Evolutionary conservation across 2,888 invertebrate species (phyloP), one percentile per base, ranked within the genome.

Genomic region (Embidobia sp.): DNA sequence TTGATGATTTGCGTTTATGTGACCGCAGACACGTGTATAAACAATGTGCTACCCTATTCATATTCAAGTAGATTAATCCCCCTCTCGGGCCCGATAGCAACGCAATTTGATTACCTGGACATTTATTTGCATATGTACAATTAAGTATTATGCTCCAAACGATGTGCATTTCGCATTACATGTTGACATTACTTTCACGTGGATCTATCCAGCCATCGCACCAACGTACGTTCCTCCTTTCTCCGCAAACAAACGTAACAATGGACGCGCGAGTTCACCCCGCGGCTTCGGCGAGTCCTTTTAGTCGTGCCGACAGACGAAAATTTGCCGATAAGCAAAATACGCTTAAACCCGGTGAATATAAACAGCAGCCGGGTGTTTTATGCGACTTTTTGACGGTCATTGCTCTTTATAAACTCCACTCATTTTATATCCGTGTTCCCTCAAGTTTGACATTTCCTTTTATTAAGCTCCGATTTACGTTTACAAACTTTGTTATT

Each of bases 31-130:
- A 49, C 55, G 55, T 55, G 72, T 40, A 73, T 49, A 40, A 73
- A 73, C 72, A 57, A 73, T 73, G 26, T 37, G 26, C 29, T 26
- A 11, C 29, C 16, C 49, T 27, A 64, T 74, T 59, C 53, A 73
- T 51, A 74, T 74, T 74, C 64, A 67, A 61, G 61, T 74, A 67
- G 61, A 67, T 74, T 64, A 69, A 69, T 49, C 63, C 53, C 46
- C 48, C n/a, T n/a, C n/a, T n/a, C n/a, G n/a, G n/a, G n/a, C 51
- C 57, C 48, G 49, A 67, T 75, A 75, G 55, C 51, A 19, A 33
- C 35, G 35, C 75, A 48, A 75, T 61, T 61, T 75, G 61, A 75
- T 75, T 67, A 64, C 53, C 35, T 29, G 49, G 29, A 64, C 48
- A 73, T 73, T 64, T 64, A 73, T 64, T 73, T 73, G 49, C 53